Evolutionary conservation across 1,140 invertebrate genomes (phyloP), one percentile per base, ranked within the genome.

Genomic region (Saccostrea echinata): DNA sequence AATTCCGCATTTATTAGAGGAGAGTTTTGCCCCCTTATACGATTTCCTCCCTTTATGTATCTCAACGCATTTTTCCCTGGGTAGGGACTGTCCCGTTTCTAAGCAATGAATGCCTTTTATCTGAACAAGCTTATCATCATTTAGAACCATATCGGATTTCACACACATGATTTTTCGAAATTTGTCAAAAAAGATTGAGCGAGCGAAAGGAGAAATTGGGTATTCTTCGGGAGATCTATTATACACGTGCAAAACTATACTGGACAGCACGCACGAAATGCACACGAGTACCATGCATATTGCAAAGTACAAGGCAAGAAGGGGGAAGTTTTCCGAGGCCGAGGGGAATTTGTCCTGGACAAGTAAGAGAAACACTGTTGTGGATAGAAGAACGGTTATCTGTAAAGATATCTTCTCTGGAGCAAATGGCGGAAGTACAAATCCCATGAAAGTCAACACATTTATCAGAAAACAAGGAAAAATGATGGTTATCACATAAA

Each of bases 291-390:
- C 33, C 81, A 83, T 83, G 51, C 24, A 83, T 11, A 83, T 21
- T n/a, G 81, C 81, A 83, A 83, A 83, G 35, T 83, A 83, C 8
- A 52, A 94, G 95, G 96, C 95, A 94, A 96, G 91, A 52, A 95
- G 93, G 71, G 95, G 95, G 90, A 95, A 94, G 96, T 97, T 97
- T 96, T 98, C 97, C 96, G 97, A 98, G 95, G 98, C 97, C 96
- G 98, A 97, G 94, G 98, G 98, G 96, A 98, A 97, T 95, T 97
- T 98, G 97, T 98, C 98, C 93, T 97, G 97, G 95, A 98, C 97
- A 96, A 98, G 97, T 53, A 95, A 87, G 87, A 95, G 92, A 88
- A 95, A 95, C 8, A 95, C 95, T 80, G 94, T 94, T 82, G 95
- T 93, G 1, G 95, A 95, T 12, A 95, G 91, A 2, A 95, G 91